Evolutionary conservation across 2,797 vertebrate species (phyloP), one percentile per base, ranked within the genome.

Genomic region (Lepus townsendii): DNA sequence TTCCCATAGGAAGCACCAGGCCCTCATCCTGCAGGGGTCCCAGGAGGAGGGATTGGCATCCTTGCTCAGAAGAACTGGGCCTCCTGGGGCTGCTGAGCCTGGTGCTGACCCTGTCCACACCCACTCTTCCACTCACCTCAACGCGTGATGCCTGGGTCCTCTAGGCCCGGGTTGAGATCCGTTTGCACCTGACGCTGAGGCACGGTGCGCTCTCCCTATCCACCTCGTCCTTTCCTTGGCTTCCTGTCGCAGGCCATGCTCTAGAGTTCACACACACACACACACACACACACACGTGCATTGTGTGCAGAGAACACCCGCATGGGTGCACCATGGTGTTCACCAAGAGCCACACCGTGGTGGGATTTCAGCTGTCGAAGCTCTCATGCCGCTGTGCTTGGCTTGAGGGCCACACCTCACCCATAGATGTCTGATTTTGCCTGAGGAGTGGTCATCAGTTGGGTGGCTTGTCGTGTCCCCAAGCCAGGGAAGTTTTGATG

Each of bases 391-490:
- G 19, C 72, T 9, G 30, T 79, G 35, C 20, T 8, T 38, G 17
- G 85, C 42, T 52, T 27, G 1, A 52, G 38, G 73, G 26, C 14
- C 68, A 42, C 42, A 13, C 50, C 72, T 76, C 22, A 35, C 14
- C 62, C 30, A 73, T 27, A 65, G 71, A 32, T 52, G 42, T 83
- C 79, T 92, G 57, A 65, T 88, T 90, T 76, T 95, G 72, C 72
- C 71, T 83, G 52, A 24, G 42, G 60, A 80, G 17, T 79, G 60
- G 62, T 87, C 32, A 78, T 75, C 75, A 78, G n/a, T 90, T 75
- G 42, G 20, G 57, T 83, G 47, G 78, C 7, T 32, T 83, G 30
- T 69, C 42, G 0, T 79, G 38, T 87, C 86, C 90, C 17, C 73
- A 79, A 92, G 79, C 30, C 19, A 66, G 27, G 80, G 20, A 65